Conservation (phyloP, 2,797 vertebrate species). For the Helicolenus hilgendorfi region DNA sequence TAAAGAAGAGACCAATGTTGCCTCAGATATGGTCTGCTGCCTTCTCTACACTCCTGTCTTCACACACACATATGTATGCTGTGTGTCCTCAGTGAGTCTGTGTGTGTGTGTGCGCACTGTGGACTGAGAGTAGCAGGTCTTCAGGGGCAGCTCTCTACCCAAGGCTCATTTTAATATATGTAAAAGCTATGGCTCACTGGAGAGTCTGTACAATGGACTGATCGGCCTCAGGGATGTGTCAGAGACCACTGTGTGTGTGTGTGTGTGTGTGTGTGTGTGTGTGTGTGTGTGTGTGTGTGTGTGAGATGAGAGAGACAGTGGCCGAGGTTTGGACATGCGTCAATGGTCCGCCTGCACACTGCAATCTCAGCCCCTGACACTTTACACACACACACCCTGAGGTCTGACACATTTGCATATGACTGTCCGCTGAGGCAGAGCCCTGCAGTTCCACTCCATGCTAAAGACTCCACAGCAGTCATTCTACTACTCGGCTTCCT, state of each 20-base stretch:
- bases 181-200: constrained; percentile 90
- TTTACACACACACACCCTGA: constrained; percentile 31
- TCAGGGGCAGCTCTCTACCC: constrained; percentile 72
- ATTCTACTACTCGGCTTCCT: constrained; percentile 8
- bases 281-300: constrained; percentile 37
- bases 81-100: constrained; percentile 21
- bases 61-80: constrained; percentile 37
- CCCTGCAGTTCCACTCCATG: constrained; percentile 27
- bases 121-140: constrained; percentile 65
- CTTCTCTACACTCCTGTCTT: constrained; percentile 70
- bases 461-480: constrained; percentile 18
- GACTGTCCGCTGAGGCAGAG: constrained; percentile 46
- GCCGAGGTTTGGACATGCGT: constrained; percentile 80
- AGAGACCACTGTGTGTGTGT: constrained; percentile 61
- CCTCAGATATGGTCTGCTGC: constrained; percentile 78
- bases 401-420: constrained; percentile 68
- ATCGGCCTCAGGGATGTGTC: constrained; percentile 88
- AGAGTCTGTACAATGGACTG: constrained; percentile 85
- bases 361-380: constrained; percentile 68
- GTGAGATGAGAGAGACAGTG: constrained; percentile 68
- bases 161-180: constrained; percentile 91
- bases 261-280: constrained; percentile 31
- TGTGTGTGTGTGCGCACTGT: constrained; percentile 31
- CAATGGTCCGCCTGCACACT: constrained; percentile 67
- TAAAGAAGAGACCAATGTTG: constrained; percentile 59